These are phyloP conservation scores for Arothron firmamentum DNA, from an alignment of 2,113 vertebrate species.

Conservation along the genomic window DNA sequence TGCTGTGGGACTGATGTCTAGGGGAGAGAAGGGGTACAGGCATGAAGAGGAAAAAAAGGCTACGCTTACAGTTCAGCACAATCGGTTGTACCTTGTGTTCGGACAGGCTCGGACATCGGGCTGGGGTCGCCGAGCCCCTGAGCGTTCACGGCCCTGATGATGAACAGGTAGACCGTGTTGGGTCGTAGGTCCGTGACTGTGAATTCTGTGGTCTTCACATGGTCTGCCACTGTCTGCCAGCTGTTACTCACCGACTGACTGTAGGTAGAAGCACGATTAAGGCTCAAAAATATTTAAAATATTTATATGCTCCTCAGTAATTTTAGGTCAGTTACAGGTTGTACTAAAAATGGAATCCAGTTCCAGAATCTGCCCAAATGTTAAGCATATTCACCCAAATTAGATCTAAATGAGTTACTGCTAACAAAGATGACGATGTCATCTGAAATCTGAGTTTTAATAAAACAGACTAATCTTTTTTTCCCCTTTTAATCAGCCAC, in stretches of 20 bases:
- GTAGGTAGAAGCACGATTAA: constrained; percentile 19
- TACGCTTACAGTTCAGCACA: not conserved
- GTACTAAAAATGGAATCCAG: too few species aligned
- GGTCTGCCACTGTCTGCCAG: constrained; percentile 93
- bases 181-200: constrained; percentile 85
- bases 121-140: constrained; percentile 93
- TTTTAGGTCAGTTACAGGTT: too few species aligned
- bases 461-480: too few species aligned
- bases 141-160: constrained; percentile 88
- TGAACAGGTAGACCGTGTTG: constrained; percentile 94
- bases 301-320: too few species aligned
- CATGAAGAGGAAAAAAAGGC: constrained; percentile 7
- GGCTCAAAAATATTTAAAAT: not conserved
- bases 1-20: constrained; percentile 96
- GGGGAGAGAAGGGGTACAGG: not conserved
- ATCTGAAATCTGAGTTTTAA: too few species aligned
- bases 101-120: constrained; percentile 90
- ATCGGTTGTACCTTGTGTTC: constrained; percentile 84
- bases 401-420: too few species aligned
- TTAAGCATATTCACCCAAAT: too few species aligned
- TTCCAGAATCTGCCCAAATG: too few species aligned
- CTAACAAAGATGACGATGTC: too few species aligned
- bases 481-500: too few species aligned
- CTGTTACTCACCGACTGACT: constrained; percentile 95
- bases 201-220: constrained; percentile 83